Conservation (phyloP, 2,113 vertebrate genomes). For the Entomyzon cyanotis region DNA sequence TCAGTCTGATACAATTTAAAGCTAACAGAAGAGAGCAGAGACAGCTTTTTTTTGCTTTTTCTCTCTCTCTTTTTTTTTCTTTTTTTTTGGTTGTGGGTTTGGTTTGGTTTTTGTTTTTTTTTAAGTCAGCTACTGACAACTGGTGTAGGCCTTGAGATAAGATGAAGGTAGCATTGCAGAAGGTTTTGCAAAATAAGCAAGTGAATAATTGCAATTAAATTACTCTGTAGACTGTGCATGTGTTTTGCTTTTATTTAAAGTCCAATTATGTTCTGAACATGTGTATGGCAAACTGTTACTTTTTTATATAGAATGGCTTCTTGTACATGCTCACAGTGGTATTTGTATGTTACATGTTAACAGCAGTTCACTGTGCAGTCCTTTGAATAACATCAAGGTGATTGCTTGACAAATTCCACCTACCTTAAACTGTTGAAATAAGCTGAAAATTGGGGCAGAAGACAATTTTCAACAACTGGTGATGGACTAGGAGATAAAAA, state of each 20-base stretch:
- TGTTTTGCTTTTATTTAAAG: not conserved
- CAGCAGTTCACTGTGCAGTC: not conserved
- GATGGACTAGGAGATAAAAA: not conserved
- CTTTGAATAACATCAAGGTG: not conserved
- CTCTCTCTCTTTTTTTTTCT: no score
- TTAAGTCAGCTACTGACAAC: not conserved
- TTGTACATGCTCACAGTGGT: not conserved
- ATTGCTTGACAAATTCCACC: not conserved
- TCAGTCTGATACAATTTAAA: not conserved
- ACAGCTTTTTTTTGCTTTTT: not conserved
- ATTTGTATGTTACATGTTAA: not conserved
- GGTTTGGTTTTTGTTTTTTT: not conserved
- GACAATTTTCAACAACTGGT: not conserved
- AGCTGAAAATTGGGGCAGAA: not conserved
- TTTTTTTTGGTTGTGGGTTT: no score
- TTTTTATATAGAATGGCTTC: not conserved
- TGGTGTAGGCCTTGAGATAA: not conserved
- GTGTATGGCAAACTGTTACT: not conserved
- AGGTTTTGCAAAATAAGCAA: not conserved
- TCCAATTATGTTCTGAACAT: not conserved
- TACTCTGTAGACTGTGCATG: not conserved
- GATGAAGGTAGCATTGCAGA: not conserved
- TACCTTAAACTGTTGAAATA: not conserved
- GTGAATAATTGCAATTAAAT: not conserved
- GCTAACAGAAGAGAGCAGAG: not conserved